phyloP scores from a whole-genome alignment of 2,888 invertebrate species.

The Theristus sp. region DNA sequence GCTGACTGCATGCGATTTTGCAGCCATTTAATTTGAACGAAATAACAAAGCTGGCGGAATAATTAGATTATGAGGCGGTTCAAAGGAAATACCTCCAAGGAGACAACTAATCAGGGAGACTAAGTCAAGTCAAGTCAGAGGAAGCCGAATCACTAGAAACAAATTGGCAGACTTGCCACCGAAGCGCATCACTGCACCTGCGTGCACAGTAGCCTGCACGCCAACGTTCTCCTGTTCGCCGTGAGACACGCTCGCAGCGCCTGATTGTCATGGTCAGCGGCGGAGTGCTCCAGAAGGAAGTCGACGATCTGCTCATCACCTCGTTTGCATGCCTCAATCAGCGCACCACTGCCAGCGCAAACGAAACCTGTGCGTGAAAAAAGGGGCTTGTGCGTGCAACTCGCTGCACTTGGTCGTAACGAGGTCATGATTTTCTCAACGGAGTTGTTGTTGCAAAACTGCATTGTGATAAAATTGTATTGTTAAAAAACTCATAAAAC shows the following conservation, averaged over 20 bases:
- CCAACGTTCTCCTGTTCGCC: background rate
- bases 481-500: background rate
- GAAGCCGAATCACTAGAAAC: background rate
- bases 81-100: too few species aligned
- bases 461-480: too few species aligned
- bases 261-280: constrained; percentile 62
- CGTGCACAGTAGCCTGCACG: background rate
- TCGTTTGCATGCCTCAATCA: constrained; percentile 51
- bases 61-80: too few species aligned
- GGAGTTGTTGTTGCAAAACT: too few species aligned
- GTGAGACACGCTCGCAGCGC: constrained; percentile 42
- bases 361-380: constrained; percentile 18
- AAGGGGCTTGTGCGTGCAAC: too few species aligned
- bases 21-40: too few species aligned
- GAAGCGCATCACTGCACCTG: background rate
- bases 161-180: background rate
- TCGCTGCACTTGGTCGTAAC: too few species aligned
- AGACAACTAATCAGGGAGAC: too few species aligned
- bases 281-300: constrained; percentile 55
- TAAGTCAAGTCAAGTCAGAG: too few species aligned
- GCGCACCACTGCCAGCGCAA: constrained; percentile 30
- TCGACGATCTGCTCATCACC: constrained; percentile 54
- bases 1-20: too few species aligned
- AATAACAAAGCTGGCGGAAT: too few species aligned
- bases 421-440: too few species aligned